Base-by-base conservation (phyloP, 2,113 vertebrate genomes). In the Bagarius yarrelli region DNA sequence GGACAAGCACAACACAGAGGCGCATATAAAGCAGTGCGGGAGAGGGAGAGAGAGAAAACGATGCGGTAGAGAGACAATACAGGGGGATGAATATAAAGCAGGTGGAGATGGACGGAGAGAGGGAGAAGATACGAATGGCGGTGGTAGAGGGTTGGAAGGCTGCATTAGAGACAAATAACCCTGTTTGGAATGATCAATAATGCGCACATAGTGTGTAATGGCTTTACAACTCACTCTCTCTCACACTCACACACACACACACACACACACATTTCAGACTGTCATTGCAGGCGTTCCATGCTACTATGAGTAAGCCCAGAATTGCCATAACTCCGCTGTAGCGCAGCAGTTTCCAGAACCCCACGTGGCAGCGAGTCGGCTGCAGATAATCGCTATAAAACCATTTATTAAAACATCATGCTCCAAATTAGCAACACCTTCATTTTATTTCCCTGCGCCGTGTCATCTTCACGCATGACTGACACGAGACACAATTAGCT, bases 181-280 rank as follows among this genome's bases (percentile, higher is more conserved):
- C 52, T 44, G 81, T 83, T 64, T 6, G 70, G 73, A 86, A 83
- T 83, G 87, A 89, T 91, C 90, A 89, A 88, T 91, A 88, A 88
- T 57, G 76, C 67, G 67, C 64, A 79, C 8, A 75, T 82, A 67
- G 78, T 83, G 86, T 89, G 83, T 88, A 91, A 83, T 88, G 84
- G 89, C 88, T 88, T 89, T 88, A 89, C 88, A 85, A 84, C 86
- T 88, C 86, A 64, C 70, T 80, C 53, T 61, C 25, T 78, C 67
- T 47, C 53, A 72, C 57, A 40, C 27, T 34, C 61, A 64, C 61
- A 64, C 61, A 64, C 61, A 64, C 61, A 64, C 61, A 64, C 61
- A 64, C 61, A 64, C 61, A 15, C 25, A 50, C 71, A 56, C 6
- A 25, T 52, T 55, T 34, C 67, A 52, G 21, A 71, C 47, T 18